Evolutionary conservation across 2,797 vertebrate species (phyloP), one percentile per base, ranked within the genome.

Genomic region (Periophthalmus magnuspinnatus): DNA sequence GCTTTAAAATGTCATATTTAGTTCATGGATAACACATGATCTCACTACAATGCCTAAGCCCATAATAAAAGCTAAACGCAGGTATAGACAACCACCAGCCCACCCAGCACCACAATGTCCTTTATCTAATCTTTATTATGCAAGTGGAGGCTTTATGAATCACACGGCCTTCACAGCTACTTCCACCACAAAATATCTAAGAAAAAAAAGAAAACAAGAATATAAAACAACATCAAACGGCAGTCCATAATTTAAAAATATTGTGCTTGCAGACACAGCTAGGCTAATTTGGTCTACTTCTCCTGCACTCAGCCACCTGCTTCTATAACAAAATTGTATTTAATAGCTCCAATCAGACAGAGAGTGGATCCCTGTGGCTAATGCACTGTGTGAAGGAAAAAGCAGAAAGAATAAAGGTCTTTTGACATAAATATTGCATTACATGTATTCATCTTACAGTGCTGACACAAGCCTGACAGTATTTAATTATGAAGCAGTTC

Each of bases 1-100:
- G 83, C 67, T 82, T 86, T 79, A 76, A 89, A 91, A 91, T 85
- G 84, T 88, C 80, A 81, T 5, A 60, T 83, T 79, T 83, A 81
- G 80, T 65, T 70, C 66, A 63, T 50, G 10, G 38, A 65, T 64
- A 62, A 81, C 32, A 32, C 65, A 69, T 17, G 22, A 75, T 72
- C 5, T 62, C 62, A 21, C 4, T 21, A 32, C 21, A 57, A 32
- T 56, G 24, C 2, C 48, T 45, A 70, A n/a, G 67, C 65, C 17
- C 32, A 60, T 10, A 52, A 2, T 48, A 60, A 48, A 16, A 24
- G 55, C 64, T 17, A 41, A 21, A 34, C 13, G 19, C 32, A 70
- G 24, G 13, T 14, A 28, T 21, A 32, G 28, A 38, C 34, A 60
- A 16, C 19, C 22, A 47, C 33, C 32, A 34, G 32, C 54, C 28